Base-by-base conservation (phyloP, 2,113 vertebrate species). In the Percopsis transmontana region DNA sequence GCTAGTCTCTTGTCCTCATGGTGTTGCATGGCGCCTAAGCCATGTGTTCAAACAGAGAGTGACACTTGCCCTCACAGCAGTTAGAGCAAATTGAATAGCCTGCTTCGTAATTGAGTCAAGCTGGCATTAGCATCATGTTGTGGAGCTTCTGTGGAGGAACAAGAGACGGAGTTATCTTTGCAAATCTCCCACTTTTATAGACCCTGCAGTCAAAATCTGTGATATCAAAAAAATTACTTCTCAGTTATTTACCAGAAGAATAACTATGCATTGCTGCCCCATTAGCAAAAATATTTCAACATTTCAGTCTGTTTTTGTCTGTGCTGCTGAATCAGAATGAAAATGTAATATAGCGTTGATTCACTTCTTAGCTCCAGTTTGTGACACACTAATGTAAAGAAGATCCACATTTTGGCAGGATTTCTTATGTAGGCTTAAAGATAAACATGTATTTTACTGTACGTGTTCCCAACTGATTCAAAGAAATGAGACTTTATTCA, bases 1-100 rank as follows among this genome's bases (percentile, higher is more conserved):
- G 5, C 38, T n/a, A 11, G 44, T 68, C 57, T 48, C 58, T 39
- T 69, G 48, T 24, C 41, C 5, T 14, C 33, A 16, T 51, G 45
- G 66, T 62, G 39, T 70, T 20, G 54, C 44, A 62, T 33, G 33
- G n/a, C 19, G n/a, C 53, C 23, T 2, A 39, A 27, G 45, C 50
- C 62, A 41, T 67, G 67, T 76, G 60, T 62, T 54, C 65, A 74
- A 74, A 75, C 80, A 77, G 56, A 23, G 42, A 52, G 59, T 68
- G 40, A 74, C 71, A 74, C 57, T 55, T 66, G 54, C 47, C 39
- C 64, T 69, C 67, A 59, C 58, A 66, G 64, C 54, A 53, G n/a
- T 20, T 10, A 52, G n/a, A 6, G 27, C 27, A 33, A 33, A 5
- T 48, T 21, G 1, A 52, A 59, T 72, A 39, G 45, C 27, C 50